These are phyloP conservation scores for Mergus octosetaceus DNA, from an alignment of 2,797 vertebrate species.

Conservation along the genomic window DNA sequence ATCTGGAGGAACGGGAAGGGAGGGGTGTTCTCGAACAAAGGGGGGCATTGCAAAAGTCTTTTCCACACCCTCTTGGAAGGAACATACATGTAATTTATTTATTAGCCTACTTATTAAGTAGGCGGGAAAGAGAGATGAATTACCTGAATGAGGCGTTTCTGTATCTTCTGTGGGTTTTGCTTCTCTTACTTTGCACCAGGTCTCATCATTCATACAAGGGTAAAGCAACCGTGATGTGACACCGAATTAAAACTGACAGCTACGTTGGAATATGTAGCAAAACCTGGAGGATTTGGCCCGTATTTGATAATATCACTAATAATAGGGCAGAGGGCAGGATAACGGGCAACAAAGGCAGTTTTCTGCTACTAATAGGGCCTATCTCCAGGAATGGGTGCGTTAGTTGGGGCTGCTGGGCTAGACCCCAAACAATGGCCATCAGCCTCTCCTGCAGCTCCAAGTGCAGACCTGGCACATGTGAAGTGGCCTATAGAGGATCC, in stretches of 20 bases:
- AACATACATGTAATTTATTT: background rate
- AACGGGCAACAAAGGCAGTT: background rate
- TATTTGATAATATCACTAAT: background rate
- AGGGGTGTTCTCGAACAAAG: background rate
- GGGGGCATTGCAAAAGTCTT: background rate
- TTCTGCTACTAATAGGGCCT: background rate
- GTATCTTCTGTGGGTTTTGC: background rate
- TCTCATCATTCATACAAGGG: background rate
- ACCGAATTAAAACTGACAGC: background rate
- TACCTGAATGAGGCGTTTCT: conserved; percentile 20
- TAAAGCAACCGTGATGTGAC: background rate
- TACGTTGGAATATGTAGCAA: background rate
- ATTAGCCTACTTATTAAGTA: background rate
- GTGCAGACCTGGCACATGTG: accelerated
- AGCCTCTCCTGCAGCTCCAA: background rate
- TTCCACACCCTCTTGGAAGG: background rate
- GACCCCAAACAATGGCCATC: background rate
- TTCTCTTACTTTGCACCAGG: background rate
- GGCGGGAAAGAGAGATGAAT: background rate
- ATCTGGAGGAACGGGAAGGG: background rate
- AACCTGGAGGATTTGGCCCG: background rate
- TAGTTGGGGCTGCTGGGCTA: background rate
- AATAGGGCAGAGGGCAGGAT: background rate
- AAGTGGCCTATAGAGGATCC: background rate
- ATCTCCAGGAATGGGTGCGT: background rate